Conservation (phyloP, 1,140 invertebrate species). For the Mactra quadrangularis region DNA sequence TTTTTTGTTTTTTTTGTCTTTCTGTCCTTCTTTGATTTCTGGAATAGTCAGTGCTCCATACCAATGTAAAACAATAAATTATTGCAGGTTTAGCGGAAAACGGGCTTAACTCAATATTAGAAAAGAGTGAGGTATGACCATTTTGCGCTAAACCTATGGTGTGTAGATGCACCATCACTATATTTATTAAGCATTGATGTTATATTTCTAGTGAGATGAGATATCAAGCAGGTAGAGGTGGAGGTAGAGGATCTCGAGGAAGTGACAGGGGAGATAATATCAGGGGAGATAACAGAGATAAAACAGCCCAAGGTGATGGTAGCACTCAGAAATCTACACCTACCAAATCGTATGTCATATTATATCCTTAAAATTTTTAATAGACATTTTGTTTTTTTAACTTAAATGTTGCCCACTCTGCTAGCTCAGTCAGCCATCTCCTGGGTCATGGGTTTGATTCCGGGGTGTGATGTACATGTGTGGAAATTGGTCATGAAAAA, state of each 20-base stretch:
- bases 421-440: not conserved
- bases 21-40: too few relatives aligned
- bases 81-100: too few relatives aligned
- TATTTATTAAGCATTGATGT: not conserved
- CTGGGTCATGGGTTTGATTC: not conserved
- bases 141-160: too few relatives aligned
- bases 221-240: conserved; percentile 51
- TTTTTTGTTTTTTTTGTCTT: too few relatives aligned
- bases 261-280: conserved; percentile 3
- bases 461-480: not conserved
- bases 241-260: conserved; percentile 39
- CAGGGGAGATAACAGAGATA: conserved; percentile 6
- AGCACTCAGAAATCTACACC: not conserved
- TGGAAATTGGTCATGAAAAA: too few relatives aligned
- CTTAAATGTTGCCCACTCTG: not conserved
- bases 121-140: too few relatives aligned
- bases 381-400: not conserved
- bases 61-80: too few relatives aligned
- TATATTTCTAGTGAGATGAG: conserved; percentile 37
- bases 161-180: too few relatives aligned
- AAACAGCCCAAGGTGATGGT: conserved; percentile 1
- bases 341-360: not conserved
- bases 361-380: too few relatives aligned
- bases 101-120: too few relatives aligned
- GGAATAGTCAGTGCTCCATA: too few relatives aligned